phyloP scores from a whole-genome alignment of 2,797 vertebrate genomes.

The Scolopax bukidnonensis region DNA sequence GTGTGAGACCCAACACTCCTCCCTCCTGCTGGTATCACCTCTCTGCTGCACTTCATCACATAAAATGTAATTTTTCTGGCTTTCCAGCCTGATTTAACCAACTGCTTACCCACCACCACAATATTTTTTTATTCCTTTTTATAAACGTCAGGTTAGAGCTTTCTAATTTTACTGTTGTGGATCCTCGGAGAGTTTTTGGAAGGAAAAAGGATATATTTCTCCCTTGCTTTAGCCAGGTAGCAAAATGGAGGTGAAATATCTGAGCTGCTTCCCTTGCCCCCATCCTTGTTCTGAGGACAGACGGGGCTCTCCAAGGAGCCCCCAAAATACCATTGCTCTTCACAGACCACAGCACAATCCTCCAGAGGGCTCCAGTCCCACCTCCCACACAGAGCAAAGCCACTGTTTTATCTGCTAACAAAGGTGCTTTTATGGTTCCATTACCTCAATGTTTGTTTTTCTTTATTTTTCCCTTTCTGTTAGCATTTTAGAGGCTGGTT shows the following conservation, averaged over 20 bases:
- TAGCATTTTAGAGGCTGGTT: background rate
- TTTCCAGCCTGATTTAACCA: slow-evolving; percentile 6
- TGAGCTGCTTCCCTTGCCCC: background rate
- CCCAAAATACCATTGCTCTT: background rate
- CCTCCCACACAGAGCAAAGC: background rate
- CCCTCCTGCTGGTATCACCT: background rate
- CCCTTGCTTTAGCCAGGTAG: background rate
- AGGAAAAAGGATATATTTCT: background rate
- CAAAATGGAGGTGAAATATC: background rate
- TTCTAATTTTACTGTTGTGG: slow-evolving; percentile 23
- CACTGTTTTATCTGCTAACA: accelerated
- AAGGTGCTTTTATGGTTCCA: background rate
- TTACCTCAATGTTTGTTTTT: background rate
- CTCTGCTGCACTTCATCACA: background rate
- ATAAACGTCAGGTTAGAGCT: slow-evolving; percentile 7
- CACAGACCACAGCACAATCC: accelerated
- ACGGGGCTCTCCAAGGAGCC: background rate
- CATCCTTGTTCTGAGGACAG: background rate
- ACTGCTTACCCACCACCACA: background rate
- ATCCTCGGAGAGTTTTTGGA: background rate
- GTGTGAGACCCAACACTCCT: background rate
- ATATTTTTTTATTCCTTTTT: background rate
- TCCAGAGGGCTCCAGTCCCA: background rate
- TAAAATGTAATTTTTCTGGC: background rate
- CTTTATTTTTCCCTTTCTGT: background rate